Conservation (phyloP, 2,113 vertebrate genomes). For the Thunnus maccoyii region DNA sequence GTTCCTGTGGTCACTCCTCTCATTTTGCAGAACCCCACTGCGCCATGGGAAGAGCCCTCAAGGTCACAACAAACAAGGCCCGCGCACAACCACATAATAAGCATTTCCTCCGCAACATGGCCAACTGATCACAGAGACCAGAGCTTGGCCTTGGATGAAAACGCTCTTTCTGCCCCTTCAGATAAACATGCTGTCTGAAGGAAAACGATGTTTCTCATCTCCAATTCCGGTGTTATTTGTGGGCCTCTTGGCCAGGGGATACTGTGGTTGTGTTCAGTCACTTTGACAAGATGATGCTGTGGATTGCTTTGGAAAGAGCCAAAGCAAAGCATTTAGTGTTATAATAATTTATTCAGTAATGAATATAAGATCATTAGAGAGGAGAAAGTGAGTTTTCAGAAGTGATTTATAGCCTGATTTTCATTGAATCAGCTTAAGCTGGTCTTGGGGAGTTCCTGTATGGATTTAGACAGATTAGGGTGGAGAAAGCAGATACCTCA, state of each 20-base stretch:
- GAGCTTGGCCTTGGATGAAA: slow-evolving; percentile 68
- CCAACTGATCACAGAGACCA: slow-evolving; percentile 72
- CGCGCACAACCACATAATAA: slow-evolving; percentile 73
- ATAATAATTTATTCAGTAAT: slow-evolving; percentile 1
- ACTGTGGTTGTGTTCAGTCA: slow-evolving; percentile 22
- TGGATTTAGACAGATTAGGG: slow-evolving; percentile 39
- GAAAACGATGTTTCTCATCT: slow-evolving; percentile 46
- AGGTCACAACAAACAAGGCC: slow-evolving; percentile 80
- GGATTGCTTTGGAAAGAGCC: slow-evolving; percentile 7
- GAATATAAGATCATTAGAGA: slow-evolving; percentile 11
- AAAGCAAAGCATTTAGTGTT: slow-evolving; percentile 14
- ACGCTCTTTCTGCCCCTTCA: slow-evolving; percentile 52
- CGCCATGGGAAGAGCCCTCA: slow-evolving; percentile 74
- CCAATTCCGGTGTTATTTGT: slow-evolving; percentile 56
- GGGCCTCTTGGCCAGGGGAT: slow-evolving; percentile 35
- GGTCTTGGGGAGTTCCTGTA: slow-evolving; percentile 26
- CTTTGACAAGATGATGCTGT: slow-evolving; percentile 27
- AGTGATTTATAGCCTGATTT: slow-evolving; percentile 9
- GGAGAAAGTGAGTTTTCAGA: background rate
- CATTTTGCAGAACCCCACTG: slow-evolving; percentile 50
- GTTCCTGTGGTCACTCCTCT: slow-evolving; percentile 73
- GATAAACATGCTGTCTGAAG: slow-evolving; percentile 66
- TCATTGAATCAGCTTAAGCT: slow-evolving; percentile 7
- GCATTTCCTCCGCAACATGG: slow-evolving; percentile 74
- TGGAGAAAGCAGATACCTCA: slow-evolving; percentile 36